Percentiles rank a stretch among this genome's conserved stretches.
These are phyloP conservation scores for Pycnonotus jocosus DNA, from an alignment of 2,113 vertebrate species.

Conservation along the genomic window DNA sequence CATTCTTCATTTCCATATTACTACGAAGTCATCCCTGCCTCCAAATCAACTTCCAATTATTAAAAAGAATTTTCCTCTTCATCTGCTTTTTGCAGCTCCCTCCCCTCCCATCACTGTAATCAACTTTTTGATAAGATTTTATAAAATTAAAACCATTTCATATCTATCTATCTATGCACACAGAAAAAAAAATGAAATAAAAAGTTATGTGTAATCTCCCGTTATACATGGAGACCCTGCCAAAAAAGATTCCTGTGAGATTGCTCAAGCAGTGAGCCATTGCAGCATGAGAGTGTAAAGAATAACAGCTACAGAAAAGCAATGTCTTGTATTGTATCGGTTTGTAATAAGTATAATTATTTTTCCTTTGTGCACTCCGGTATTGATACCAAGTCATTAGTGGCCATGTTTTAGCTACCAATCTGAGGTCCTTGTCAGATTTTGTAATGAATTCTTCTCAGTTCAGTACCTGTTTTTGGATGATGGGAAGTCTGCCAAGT, in stretches of 20 bases:
- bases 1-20: not conserved
- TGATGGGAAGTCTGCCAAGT: not conserved
- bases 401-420: not conserved
- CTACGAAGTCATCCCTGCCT: not conserved
- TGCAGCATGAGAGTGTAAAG: not conserved
- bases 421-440: not conserved
- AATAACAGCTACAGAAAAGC: not conserved
- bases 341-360: not conserved
- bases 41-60: not conserved
- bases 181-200: not conserved
- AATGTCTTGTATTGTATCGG: not conserved
- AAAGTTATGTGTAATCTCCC: not conserved
- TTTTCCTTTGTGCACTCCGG: not conserved
- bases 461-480: not conserved
- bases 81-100: not conserved
- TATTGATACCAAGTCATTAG: not conserved
- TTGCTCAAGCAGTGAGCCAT: not conserved
- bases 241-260: not conserved
- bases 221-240: not conserved
- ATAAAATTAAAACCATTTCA: not conserved
- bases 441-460: not conserved
- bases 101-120: not conserved
- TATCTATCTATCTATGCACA: not conserved
- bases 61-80: not conserved
- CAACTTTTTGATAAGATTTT: not conserved